phyloP scores from a whole-genome alignment of 2,797 vertebrate species.

The Mus spretus region DNA sequence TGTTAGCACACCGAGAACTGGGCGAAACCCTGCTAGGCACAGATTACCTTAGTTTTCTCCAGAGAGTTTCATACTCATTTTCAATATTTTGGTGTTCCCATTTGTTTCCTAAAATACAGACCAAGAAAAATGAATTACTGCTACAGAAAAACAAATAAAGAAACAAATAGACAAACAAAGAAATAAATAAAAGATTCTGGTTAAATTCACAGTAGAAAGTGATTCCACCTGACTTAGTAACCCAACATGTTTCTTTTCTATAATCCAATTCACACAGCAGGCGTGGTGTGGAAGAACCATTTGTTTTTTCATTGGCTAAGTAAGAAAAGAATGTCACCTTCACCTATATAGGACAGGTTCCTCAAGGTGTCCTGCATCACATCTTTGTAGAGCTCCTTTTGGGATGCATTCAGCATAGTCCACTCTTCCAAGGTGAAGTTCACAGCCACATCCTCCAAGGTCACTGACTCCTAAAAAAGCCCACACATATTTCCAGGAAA shows the following conservation, averaged over 20 bases:
- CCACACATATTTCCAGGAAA: background rate
- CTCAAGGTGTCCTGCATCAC: slow-evolving; percentile 39
- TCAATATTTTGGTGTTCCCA: background rate
- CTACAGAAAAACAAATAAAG: background rate
- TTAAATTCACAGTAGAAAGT: background rate
- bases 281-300: background rate
- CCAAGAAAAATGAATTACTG: background rate
- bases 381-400: slow-evolving; percentile 33
- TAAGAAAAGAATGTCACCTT: background rate
- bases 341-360: slow-evolving; percentile 15
- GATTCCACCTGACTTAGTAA: background rate
- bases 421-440: slow-evolving; percentile 40
- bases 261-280: background rate
- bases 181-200: background rate
- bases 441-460: slow-evolving; percentile 57
- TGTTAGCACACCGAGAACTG: background rate
- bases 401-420: background rate
- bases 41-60: slow-evolving; percentile 38
- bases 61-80: background rate
- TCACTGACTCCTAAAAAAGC: background rate
- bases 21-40: background rate
- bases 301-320: background rate
- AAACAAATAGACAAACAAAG: background rate
- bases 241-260: background rate
- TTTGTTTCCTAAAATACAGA: background rate